phyloP scores from a whole-genome alignment of 2,113 vertebrate genomes.

The Chaenogobius annularis region DNA sequence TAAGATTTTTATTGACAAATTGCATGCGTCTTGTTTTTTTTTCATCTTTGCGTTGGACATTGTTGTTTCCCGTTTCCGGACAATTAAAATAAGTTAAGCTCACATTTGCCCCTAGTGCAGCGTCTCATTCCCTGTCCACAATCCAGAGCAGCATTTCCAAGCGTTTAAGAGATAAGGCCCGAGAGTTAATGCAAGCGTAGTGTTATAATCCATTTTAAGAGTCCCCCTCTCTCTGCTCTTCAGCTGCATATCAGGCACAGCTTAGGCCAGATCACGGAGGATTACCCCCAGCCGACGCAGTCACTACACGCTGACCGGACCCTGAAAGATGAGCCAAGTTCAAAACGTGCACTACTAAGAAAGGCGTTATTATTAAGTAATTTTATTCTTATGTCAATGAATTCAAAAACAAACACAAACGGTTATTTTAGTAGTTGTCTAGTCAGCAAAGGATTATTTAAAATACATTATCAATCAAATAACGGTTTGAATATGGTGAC shows the following conservation, averaged over 20 bases:
- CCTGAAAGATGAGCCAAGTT: constrained; percentile 4
- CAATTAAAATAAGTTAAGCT: constrained; percentile 30
- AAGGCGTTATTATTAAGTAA: background rate
- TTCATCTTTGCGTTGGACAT: too few relatives aligned
- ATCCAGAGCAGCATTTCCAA: constrained; percentile 69
- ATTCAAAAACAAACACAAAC: background rate
- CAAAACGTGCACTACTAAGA: too few relatives aligned
- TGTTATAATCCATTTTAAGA: constrained; percentile 73
- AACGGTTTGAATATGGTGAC: too few relatives aligned
- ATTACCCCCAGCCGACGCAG: constrained; percentile 76
- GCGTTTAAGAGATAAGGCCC: constrained; percentile 77
- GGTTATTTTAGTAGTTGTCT: too few relatives aligned
- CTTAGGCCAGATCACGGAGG: constrained; percentile 79
- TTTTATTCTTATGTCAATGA: background rate
- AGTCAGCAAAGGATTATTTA: too few relatives aligned
- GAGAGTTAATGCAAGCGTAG: constrained; percentile 74
- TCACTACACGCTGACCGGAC: constrained; percentile 64
- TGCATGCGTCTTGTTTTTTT: too few relatives aligned
- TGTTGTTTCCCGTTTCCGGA: too few relatives aligned
- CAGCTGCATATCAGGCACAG: constrained; percentile 79
- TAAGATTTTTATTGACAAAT: too few relatives aligned
- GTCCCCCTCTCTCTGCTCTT: constrained; percentile 53
- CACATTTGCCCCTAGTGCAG: constrained; percentile 26
- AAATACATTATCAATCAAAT: too few relatives aligned
- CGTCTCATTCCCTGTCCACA: constrained; percentile 43